A percentile compares a stretch with the other conserved stretches of the same genome.
phyloP scores from a whole-genome alignment of 2,797 vertebrate species.

The Sebastiscus albofasciatus region DNA sequence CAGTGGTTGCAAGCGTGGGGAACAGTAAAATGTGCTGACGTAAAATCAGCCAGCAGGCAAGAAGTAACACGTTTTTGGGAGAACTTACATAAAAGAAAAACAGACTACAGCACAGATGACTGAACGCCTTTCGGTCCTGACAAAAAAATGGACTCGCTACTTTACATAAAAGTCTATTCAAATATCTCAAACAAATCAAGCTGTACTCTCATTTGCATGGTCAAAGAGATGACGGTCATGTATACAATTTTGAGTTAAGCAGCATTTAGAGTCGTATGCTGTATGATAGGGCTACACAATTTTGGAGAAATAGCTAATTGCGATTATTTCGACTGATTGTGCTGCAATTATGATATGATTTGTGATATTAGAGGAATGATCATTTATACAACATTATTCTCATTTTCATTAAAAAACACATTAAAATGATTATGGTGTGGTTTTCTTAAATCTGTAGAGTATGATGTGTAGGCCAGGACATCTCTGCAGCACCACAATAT shows the following conservation, averaged over 20 bases:
- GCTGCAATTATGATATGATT: too few species aligned
- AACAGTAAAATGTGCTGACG: background rate
- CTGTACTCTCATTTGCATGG: slow-evolving; percentile 2
- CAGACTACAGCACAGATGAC: background rate
- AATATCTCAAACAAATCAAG: slow-evolving; percentile 7
- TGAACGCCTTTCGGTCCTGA: background rate
- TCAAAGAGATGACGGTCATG: background rate
- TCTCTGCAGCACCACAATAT: too few species aligned
- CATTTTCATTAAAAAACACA: too few species aligned
- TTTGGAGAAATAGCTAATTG: too few species aligned
- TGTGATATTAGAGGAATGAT: too few species aligned
- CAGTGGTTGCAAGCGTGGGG: background rate
- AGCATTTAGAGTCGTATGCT: too few species aligned
- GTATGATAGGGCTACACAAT: background rate
- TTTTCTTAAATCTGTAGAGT: too few species aligned
- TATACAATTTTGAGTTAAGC: background rate
- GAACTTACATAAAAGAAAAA: background rate
- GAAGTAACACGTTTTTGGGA: background rate
- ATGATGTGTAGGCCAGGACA: too few species aligned
- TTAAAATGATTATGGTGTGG: too few species aligned
- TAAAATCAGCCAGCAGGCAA: background rate
- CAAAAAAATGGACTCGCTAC: background rate
- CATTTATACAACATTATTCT: too few species aligned
- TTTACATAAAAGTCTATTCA: slow-evolving; percentile 11
- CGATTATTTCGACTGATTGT: too few species aligned